phyloP scores from a whole-genome alignment of 2,888 invertebrate genomes.

The Cantharis nigra region DNA sequence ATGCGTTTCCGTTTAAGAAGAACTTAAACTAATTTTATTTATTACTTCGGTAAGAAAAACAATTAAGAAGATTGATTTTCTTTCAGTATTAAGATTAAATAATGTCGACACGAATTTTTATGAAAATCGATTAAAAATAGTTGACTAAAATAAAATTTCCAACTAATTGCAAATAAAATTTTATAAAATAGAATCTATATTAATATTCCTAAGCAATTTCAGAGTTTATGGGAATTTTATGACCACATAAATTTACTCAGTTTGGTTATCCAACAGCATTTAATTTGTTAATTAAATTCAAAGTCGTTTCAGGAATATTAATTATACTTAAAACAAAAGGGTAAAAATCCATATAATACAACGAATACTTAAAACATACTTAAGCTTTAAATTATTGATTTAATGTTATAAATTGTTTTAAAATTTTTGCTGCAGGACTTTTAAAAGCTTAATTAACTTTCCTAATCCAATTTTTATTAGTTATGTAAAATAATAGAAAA shows the following conservation, averaged over 20 bases:
- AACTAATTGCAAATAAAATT: not conserved
- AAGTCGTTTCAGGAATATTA: slow-evolving; percentile 16
- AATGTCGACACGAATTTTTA: not conserved
- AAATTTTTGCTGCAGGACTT: not conserved
- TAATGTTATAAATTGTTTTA: not conserved
- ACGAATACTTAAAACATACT: not conserved
- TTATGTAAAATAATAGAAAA: not conserved
- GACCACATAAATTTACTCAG: slow-evolving; percentile 7
- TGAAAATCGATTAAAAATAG: not conserved
- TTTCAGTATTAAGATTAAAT: not conserved
- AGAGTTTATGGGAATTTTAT: slow-evolving; percentile 11
- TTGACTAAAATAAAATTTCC: not conserved
- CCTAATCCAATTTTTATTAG: not conserved
- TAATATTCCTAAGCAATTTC: slow-evolving; percentile 10
- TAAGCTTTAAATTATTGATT: not conserved
- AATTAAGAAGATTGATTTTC: not conserved
- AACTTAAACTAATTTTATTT: not conserved
- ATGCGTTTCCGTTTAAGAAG: too few species aligned
- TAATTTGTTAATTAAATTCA: slow-evolving; percentile 16
- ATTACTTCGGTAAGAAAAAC: not conserved
- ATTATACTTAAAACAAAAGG: slow-evolving; percentile 16
- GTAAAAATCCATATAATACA: not conserved
- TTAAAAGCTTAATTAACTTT: not conserved
- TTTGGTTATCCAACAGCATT: slow-evolving; percentile 11
- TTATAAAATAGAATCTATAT: not conserved